Base-by-base conservation (phyloP, 2,888 invertebrate species). In the Sthenelais limicola region DNA sequence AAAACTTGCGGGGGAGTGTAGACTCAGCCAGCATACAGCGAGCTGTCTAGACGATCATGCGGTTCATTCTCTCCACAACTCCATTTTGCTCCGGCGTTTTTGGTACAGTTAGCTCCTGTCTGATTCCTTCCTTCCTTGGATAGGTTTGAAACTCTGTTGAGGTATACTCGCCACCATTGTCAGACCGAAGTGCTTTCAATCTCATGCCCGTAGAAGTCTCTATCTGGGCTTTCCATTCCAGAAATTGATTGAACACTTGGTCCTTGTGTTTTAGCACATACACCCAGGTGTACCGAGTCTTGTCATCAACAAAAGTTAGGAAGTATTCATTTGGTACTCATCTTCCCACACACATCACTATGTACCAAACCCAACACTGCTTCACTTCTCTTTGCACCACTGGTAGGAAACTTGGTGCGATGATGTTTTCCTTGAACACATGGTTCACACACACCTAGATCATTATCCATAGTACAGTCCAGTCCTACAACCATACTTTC, bases 61-160 rank as follows among this genome's bases (percentile, higher is more conserved):
- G 71, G 32, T 85, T 85, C 32, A 80, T 79, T 0, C 85, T 48
- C 56, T 86, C 86, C 0, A 84, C 82, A 66, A 73, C 74, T 2
- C 84, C 85, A 75, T 87, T 87, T 66, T 85, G 82, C 69, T 86
- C 78, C 0, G 84, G 85, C 0, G 79, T 83, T 52, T 87, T 81
- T 0, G 83, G 78, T 0, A 78, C 77, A 0, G 85, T 81, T 18
- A 72, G 74, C 74, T 86, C 80, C 73, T 85, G 84, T 15, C 62
- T 54, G 21, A 86, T 86, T 3, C 84, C 84, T 66, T 77, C 73
- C 26, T 66, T 70, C 72, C 77, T 77, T 32, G 82, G 54, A 71
- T 73, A 82, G 4, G 71, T 49, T 5, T 80, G 74, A 33, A 85
- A 72, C 32, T 68, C 51, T 3, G 32, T 48, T 12, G 74, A 75